Base-by-base conservation (phyloP, 2,888 invertebrate genomes). In the Muscina levida region DNA sequence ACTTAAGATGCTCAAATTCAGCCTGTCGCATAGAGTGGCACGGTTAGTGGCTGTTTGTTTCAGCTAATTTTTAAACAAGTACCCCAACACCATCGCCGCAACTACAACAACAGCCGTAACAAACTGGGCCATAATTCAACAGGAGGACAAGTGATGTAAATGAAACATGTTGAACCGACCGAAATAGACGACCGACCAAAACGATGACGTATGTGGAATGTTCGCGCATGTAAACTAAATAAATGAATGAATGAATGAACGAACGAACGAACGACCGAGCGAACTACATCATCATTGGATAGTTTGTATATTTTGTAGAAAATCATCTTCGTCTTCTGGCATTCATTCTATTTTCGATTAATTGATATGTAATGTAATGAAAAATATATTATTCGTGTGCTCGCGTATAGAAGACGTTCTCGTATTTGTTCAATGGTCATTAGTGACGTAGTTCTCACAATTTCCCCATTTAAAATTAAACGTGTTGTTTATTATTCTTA, bases 381-480 rank as follows among this genome's bases (percentile, higher is more conserved):
- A 31, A 65, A 66, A 13, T 42, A 26, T 77, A 37, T 51, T 51
- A 51, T 53, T 53, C 53, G 22, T 53, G 31, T 31, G 8, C 31
- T 31, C 31, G 31, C 31, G n/a, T n/a, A n/a, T n/a, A 31, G 31
- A 3, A 31, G 31, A 11, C 42, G 62, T 22, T 22, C 22, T 62
- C 62, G 66, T 66, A 67, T 79, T 44, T 48, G 62, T 65, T 79
- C 76, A 79, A 79, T 79, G 72, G 72, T 48, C 62, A 79, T 72
- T 62, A 68, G 68, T 79, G 79, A 79, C 79, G 79, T 76, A 74
- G 48, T 70, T 78, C 74, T 78, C 42, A 42, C 31, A 68, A 72
- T 74, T 79, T 67, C 56, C 57, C 57, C 51, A 42, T 56, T 72
- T 48, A 65, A 76, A 72, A 68, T 31, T 62, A 65, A 75, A 76